These are phyloP conservation scores for Isichthys henryi DNA, from an alignment of 2,113 vertebrate species.

Conservation along the genomic window DNA sequence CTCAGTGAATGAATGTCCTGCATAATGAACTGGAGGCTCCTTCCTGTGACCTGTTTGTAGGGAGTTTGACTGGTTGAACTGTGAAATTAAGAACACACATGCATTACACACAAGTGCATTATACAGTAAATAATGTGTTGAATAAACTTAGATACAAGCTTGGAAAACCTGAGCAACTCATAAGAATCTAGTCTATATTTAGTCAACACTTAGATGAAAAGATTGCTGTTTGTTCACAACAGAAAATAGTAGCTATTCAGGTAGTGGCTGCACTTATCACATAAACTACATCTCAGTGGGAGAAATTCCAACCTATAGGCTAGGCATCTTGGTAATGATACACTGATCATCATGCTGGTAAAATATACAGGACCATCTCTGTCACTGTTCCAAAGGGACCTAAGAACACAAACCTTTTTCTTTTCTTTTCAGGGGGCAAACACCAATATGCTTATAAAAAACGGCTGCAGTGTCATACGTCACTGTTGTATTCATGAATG, in stretches of 20 bases:
- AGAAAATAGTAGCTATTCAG: neutral
- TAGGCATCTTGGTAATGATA: neutral
- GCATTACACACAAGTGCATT: neutral
- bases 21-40: neutral
- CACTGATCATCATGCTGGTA: neutral
- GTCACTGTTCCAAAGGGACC: neutral
- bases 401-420: neutral
- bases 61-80: neutral
- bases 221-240: neutral
- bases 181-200: neutral
- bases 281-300: conserved; percentile 1
- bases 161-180: neutral
- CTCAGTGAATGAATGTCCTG: neutral
- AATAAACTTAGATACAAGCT: neutral
- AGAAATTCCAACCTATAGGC: neutral
- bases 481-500: neutral
- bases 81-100: neutral
- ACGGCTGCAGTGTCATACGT: neutral
- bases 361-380: neutral
- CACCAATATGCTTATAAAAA: neutral
- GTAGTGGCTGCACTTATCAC: neutral
- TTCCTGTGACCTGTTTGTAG: neutral
- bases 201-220: neutral
- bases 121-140: neutral
- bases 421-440: neutral